These are phyloP conservation scores for Priocnemis perturbator DNA, from an alignment of 2,888 invertebrate species.

Conservation along the genomic window DNA sequence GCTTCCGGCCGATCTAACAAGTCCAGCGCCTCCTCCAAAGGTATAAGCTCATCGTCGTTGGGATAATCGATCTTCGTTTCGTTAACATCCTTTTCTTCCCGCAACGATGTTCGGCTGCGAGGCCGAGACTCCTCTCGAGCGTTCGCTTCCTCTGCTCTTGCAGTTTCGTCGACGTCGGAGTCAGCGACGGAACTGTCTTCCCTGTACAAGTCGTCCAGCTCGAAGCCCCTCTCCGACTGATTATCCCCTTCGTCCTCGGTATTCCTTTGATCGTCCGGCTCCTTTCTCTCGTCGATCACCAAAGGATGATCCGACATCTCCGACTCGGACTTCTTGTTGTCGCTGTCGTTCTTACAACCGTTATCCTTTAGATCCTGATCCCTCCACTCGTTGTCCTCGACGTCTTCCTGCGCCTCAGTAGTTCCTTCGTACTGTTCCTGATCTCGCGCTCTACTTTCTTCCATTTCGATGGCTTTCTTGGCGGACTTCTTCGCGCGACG, in stretches of 20 bases:
- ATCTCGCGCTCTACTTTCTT: conserved; percentile 32
- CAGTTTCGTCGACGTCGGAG: conserved; percentile 55
- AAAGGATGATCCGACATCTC: conserved; percentile 70
- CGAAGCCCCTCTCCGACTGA: conserved; percentile 62
- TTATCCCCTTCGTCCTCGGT: conserved; percentile 67
- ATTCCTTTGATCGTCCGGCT: conserved; percentile 63
- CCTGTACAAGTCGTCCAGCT: conserved; percentile 65
- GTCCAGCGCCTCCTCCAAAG: conserved; percentile 67
- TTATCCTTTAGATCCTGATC: conserved; percentile 6
- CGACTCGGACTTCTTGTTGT: conserved; percentile 67
- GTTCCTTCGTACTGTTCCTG: conserved; percentile 30
- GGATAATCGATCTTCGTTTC: conserved; percentile 22
- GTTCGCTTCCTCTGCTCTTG: conserved; percentile 15
- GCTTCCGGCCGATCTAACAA: conserved; percentile 61
- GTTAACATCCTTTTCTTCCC: conserved; percentile 45
- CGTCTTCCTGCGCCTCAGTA: conserved; percentile 32
- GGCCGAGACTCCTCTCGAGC: conserved; percentile 10
- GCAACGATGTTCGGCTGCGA: conserved; percentile 42
- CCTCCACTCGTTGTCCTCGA: conserved; percentile 11
- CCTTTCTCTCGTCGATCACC: conserved; percentile 69
- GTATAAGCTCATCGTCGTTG: conserved; percentile 58
- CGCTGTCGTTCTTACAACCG: conserved; percentile 47
- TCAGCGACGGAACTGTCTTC: conserved; percentile 68
- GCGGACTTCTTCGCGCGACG: conserved; percentile 24
- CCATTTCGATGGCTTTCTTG: conserved; percentile 38